These are phyloP conservation scores for Xerus inauris DNA, from an alignment of 2,113 vertebrate genomes.

Conservation along the genomic window DNA sequence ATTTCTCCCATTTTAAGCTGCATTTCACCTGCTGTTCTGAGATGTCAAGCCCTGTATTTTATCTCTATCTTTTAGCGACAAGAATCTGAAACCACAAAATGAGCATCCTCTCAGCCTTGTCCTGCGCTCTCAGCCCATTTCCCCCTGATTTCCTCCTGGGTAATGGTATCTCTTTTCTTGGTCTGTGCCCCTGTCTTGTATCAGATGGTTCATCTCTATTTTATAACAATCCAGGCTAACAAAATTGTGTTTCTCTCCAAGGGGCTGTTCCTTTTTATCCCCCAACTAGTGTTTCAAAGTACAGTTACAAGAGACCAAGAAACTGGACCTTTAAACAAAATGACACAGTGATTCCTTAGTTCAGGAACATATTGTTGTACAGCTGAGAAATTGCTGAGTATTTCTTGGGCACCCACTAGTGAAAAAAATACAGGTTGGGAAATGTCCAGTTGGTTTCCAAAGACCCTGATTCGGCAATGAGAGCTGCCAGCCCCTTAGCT, in stretches of 20 bases:
- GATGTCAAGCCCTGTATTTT: not conserved
- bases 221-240: slow-evolving; percentile 15
- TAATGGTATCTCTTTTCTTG: slow-evolving; percentile 10
- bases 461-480: not conserved
- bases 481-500: not conserved
- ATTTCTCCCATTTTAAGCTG: slow-evolving; percentile 7
- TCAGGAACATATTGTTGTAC: not conserved
- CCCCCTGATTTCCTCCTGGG: not conserved
- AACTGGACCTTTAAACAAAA: slow-evolving; percentile 59
- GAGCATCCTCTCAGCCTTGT: not conserved
- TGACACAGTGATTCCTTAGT: slow-evolving; percentile 25
- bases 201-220: slow-evolving; percentile 22
- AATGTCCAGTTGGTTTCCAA: slow-evolving; percentile 15
- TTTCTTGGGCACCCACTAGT: not conserved
- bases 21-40: not conserved
- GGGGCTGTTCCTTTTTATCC: not conserved
- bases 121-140: slow-evolving; percentile 12
- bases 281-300: not conserved
- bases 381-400: slow-evolving; percentile 36
- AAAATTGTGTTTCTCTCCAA: slow-evolving; percentile 43
- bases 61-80: not conserved
- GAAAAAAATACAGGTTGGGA: slow-evolving; percentile 19
- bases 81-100: slow-evolving; percentile 8
- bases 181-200: not conserved
- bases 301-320: slow-evolving; percentile 1